These are phyloP conservation scores for Luscinia luscinia DNA, from an alignment of 2,797 vertebrate species.

Conservation along the genomic window DNA sequence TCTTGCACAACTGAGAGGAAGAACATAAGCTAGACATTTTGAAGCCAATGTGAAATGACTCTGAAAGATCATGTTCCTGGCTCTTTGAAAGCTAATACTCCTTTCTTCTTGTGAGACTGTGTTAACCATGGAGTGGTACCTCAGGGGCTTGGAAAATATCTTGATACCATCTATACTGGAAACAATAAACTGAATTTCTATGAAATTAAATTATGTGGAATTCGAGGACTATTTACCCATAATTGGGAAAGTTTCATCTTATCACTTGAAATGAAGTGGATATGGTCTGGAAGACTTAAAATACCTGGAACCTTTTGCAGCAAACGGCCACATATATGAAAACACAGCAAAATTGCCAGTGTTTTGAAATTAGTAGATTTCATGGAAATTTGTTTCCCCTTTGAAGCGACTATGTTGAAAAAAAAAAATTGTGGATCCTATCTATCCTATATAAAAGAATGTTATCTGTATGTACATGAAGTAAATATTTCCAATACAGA, in stretches of 20 bases:
- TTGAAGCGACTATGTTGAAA: neutral
- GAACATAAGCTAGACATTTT: neutral
- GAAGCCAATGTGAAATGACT: neutral
- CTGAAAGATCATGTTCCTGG: neutral
- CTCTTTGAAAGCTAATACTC: neutral
- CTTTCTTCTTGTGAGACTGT: neutral
- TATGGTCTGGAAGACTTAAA: neutral
- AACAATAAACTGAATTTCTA: neutral
- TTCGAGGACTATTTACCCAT: neutral
- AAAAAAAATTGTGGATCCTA: neutral
- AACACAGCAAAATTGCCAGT: fast-evolving
- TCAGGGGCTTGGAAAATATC: neutral
- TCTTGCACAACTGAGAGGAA: neutral
- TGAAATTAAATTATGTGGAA: neutral
- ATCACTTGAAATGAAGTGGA: neutral
- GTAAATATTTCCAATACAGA: neutral
- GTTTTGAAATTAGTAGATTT: neutral
- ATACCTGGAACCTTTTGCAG: neutral
- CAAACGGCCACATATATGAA: neutral
- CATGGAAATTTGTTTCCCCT: neutral
- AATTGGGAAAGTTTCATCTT: neutral
- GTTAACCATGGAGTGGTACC: neutral
- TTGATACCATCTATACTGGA: neutral
- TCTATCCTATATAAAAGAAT: neutral
- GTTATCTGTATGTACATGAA: neutral